Conservation (phyloP, 1,140 invertebrate species). For the Drosophila elegans region DNA sequence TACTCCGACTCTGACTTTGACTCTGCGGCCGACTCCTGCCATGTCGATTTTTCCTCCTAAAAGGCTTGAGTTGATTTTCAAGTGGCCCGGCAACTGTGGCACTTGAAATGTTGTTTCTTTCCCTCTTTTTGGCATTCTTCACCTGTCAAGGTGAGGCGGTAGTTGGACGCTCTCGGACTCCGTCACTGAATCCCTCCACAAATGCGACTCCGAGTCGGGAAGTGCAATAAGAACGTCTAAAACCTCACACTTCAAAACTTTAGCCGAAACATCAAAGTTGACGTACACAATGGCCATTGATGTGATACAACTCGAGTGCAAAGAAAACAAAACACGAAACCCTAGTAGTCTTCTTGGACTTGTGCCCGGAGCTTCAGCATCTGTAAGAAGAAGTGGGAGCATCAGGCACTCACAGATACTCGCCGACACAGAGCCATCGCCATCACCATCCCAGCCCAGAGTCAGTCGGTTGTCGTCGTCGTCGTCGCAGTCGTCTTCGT, state of each 20-base stretch:
- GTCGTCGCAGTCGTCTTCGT: slow-evolving; percentile 60
- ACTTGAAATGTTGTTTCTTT: slow-evolving; percentile 54
- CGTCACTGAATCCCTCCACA: slow-evolving; percentile 23
- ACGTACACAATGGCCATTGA: slow-evolving; percentile 83
- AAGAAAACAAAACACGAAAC: slow-evolving; percentile 83
- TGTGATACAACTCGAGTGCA: slow-evolving; percentile 83
- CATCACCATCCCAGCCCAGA: background rate
- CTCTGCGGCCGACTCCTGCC: slow-evolving; percentile 51
- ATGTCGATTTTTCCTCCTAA: slow-evolving; percentile 78
- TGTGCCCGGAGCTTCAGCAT: slow-evolving; percentile 32
- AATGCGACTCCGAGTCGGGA: slow-evolving; percentile 32
- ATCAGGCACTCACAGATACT: slow-evolving; percentile 4
- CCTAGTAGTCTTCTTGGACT: slow-evolving; percentile 51
- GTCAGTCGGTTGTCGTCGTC: slow-evolving; percentile 45
- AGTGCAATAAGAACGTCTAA: slow-evolving; percentile 83
- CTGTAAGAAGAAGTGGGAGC: slow-evolving; percentile 30
- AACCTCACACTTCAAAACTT: slow-evolving; percentile 84
- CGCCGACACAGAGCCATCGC: background rate
- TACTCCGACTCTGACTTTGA: slow-evolving; percentile 16
- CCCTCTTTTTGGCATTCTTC: slow-evolving; percentile 75
- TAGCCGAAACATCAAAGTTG: slow-evolving; percentile 83
- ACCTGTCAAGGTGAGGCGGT: slow-evolving; percentile 72
- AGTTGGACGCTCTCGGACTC: slow-evolving; percentile 44
- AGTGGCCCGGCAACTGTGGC: slow-evolving; percentile 70
- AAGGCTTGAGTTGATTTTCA: slow-evolving; percentile 77